Percentiles rank a stretch among this genome's conserved stretches.
phyloP scores from a whole-genome alignment of 2,888 invertebrate genomes.

The Harpalus rufipes region DNA sequence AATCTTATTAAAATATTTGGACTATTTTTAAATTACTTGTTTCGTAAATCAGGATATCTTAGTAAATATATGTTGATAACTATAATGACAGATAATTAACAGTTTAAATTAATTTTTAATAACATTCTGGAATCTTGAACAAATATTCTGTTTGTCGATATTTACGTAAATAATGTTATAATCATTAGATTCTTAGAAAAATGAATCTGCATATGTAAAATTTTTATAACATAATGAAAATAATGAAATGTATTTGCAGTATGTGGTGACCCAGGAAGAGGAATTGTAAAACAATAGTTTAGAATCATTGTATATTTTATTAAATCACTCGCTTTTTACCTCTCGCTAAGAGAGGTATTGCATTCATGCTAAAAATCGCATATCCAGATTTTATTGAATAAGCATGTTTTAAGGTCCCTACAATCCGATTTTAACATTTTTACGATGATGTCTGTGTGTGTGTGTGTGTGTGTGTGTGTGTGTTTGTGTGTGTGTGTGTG shows the following conservation, averaged over 20 bases:
- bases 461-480: too few species aligned
- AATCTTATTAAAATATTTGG: background rate
- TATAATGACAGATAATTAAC: background rate
- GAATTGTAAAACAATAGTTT: too few species aligned
- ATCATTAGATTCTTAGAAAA: background rate
- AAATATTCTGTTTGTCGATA: background rate
- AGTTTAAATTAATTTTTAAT: background rate
- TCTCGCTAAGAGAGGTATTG: too few species aligned
- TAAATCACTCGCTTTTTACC: too few species aligned
- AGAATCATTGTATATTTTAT: too few species aligned
- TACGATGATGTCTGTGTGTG: too few species aligned
- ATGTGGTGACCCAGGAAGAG: too few species aligned
- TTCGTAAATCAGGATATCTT: background rate
- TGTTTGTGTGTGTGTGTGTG: too few species aligned
- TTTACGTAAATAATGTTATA: background rate
- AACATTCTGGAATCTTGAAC: background rate
- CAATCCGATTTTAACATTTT: too few species aligned
- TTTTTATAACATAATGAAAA: background rate
- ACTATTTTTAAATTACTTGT: background rate
- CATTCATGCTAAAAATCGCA: too few species aligned
- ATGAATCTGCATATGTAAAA: background rate
- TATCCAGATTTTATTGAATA: too few species aligned
- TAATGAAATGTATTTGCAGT: background rate
- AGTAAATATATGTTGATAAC: background rate
- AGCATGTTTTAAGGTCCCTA: too few species aligned